Conservation (phyloP, 2,888 invertebrate genomes). For the Thymelicus sylvestris region DNA sequence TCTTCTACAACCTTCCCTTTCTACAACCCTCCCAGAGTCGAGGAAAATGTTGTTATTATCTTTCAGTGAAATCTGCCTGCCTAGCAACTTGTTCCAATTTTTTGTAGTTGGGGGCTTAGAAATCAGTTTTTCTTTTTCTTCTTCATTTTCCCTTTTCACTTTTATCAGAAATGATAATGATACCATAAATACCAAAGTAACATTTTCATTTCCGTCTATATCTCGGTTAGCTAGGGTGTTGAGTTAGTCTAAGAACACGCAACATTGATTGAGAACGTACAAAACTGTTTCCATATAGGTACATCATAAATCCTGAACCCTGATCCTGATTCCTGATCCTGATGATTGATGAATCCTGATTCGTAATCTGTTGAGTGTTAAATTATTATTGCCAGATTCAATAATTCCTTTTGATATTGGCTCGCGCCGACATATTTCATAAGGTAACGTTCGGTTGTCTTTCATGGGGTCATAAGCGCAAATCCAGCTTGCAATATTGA, state of each 20-base stretch:
- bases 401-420: slow-evolving; percentile 32
- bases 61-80: too few relatives aligned
- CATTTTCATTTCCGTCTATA: slow-evolving; percentile 7
- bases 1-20: too few relatives aligned
- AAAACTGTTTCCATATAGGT: slow-evolving; percentile 22
- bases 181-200: slow-evolving; percentile 4
- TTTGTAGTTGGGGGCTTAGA: too few relatives aligned
- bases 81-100: too few relatives aligned
- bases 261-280: slow-evolving; percentile 28
- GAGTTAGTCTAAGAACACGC: slow-evolving; percentile 3
- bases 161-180: neutral
- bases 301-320: slow-evolving; percentile 16
- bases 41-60: too few relatives aligned
- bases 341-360: too few relatives aligned
- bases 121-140: too few relatives aligned
- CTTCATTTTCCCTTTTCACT: too few relatives aligned
- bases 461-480: slow-evolving; percentile 10
- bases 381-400: slow-evolving; percentile 31
- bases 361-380: slow-evolving; percentile 29
- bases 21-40: too few relatives aligned
- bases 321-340: too few relatives aligned
- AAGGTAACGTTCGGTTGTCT: slow-evolving; percentile 5
- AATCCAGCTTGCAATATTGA: neutral
- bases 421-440: slow-evolving; percentile 24
- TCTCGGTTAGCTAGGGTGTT: slow-evolving; percentile 19